Percentiles rank a stretch among this genome's conserved stretches.
Conservation (phyloP, 2,113 vertebrate genomes). For the Gallinago jamesoni region DNA sequence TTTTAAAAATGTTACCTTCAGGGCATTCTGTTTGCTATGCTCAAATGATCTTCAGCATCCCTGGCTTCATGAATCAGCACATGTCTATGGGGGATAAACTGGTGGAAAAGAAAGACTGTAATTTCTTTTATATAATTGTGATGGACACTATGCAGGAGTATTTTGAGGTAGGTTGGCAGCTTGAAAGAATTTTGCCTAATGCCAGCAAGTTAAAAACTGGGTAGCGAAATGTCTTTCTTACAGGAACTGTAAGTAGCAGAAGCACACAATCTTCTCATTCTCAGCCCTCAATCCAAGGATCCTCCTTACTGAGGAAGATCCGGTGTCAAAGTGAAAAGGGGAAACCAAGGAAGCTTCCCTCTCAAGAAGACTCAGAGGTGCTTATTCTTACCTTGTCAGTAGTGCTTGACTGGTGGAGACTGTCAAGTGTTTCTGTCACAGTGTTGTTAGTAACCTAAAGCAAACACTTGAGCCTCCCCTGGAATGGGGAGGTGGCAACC, state of each 20-base stretch:
- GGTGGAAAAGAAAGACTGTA: conserved; percentile 71
- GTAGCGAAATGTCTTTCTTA: background rate
- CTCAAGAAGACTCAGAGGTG: background rate
- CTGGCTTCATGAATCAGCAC: conserved; percentile 80
- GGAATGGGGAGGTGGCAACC: background rate
- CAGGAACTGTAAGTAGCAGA: background rate
- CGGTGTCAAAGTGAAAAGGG: background rate
- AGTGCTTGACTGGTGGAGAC: background rate
- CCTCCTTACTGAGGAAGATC: background rate
- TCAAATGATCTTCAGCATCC: conserved; percentile 70
- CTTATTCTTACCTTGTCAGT: background rate
- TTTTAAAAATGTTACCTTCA: conserved; percentile 16
- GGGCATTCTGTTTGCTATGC: conserved; percentile 80
- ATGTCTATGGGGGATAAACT: conserved; percentile 83
- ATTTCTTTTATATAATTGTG: conserved; percentile 78
- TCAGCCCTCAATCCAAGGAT: background rate
- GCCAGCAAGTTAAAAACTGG: background rate
- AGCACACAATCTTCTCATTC: background rate
- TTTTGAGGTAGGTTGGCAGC: conserved; percentile 73
- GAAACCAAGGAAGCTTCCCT: background rate
- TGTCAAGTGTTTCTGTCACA: background rate
- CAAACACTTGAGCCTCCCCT: background rate
- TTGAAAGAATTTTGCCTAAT: background rate
- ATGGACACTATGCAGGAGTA: conserved; percentile 72
- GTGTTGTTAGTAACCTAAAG: background rate